phyloP scores from a whole-genome alignment of 2,888 invertebrate species.

The Drosophila mulleri region DNA sequence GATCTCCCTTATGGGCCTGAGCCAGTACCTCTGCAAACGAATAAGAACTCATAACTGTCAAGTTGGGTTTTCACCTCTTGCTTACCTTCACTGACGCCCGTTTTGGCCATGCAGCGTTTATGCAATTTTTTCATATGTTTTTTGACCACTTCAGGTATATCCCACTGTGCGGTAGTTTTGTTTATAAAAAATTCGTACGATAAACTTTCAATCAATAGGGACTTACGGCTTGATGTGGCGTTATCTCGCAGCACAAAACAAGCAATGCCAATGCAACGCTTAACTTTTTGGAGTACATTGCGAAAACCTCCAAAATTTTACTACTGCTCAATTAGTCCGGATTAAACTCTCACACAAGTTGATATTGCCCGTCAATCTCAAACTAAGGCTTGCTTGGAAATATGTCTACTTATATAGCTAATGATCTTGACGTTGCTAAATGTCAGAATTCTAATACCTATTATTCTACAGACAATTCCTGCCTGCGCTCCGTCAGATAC shows the following conservation, averaged over 20 bases:
- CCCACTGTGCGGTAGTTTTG: constrained; percentile 50
- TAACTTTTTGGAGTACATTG: constrained; percentile 43
- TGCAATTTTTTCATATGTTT: constrained; percentile 76
- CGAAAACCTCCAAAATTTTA: background rate
- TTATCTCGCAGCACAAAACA: constrained; percentile 27
- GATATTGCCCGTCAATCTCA: background rate
- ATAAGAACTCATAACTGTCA: background rate
- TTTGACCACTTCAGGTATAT: constrained; percentile 74
- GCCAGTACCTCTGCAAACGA: constrained; percentile 54
- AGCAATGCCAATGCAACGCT: constrained; percentile 37
- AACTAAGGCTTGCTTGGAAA: constrained; percentile 41
- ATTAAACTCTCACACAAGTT: constrained; percentile 1
- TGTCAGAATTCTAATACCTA: constrained; percentile 38
- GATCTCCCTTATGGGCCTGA: constrained; percentile 42
- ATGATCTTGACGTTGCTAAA: background rate
- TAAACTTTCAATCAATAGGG: background rate
- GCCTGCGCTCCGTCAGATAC: constrained; percentile 83
- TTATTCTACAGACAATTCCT: constrained; percentile 79
- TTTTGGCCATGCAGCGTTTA: constrained; percentile 71
- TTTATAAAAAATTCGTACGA: background rate
- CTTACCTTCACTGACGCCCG: constrained; percentile 76
- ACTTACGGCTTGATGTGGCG: constrained; percentile 55
- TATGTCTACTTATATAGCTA: constrained; percentile 55
- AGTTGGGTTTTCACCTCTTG: background rate
- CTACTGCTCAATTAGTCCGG: background rate